Percentiles rank a stretch among this genome's conserved stretches.
Conservation (phyloP, 2,113 vertebrate species). For the Axis porcinus region DNA sequence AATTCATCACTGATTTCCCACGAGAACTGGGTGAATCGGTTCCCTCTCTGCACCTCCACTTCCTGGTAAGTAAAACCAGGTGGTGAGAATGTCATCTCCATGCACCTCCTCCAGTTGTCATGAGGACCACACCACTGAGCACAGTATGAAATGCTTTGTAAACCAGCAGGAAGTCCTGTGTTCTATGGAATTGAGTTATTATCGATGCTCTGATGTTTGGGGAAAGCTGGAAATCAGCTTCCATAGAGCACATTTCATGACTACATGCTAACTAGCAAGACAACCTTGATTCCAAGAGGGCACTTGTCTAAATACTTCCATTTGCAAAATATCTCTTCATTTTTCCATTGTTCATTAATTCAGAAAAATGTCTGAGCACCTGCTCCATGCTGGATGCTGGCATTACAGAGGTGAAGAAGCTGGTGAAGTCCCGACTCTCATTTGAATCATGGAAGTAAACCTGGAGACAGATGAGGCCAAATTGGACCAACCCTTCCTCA, state of each 20-base stretch:
- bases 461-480: not conserved
- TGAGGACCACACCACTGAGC: not conserved
- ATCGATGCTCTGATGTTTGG: rapidly evolving
- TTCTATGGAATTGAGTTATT: not conserved
- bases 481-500: not conserved
- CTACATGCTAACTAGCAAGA: not conserved
- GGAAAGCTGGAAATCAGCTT: not conserved
- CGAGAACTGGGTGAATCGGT: rapidly evolving
- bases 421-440: rapidly evolving
- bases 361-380: not conserved
- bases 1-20: rapidly evolving
- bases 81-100: no score
- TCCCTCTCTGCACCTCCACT: not conserved
- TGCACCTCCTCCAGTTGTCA: not conserved
- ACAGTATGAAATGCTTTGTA: rapidly evolving
- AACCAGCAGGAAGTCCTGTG: rapidly evolving
- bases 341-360: not conserved
- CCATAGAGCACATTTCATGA: rapidly evolving
- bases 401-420: rapidly evolving
- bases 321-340: not conserved
- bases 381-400: rapidly evolving
- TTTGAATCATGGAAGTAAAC: not conserved
- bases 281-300: no score
- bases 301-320: rapidly evolving
- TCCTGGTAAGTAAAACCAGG: not conserved